Evolutionary conservation across 2,888 invertebrate genomes (phyloP), one percentile per base, ranked within the genome.

Genomic region (Pristionchus japonicus): DNA sequence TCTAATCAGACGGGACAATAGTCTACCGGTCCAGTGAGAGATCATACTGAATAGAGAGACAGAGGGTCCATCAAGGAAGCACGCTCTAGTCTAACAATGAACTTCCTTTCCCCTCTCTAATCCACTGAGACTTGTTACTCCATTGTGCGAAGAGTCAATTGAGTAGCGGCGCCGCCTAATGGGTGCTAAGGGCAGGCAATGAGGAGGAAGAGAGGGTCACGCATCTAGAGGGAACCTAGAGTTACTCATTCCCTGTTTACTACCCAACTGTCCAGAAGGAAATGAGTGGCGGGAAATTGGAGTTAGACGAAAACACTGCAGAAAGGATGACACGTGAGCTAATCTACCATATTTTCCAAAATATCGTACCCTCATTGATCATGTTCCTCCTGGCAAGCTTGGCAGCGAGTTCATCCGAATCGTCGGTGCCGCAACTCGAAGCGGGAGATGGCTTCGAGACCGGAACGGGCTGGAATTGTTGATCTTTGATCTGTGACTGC

Each of bases 301-400:
- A 77, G 4, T 43, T 27, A 15, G 34, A 1, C 34, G 34, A 70
- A 70, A 37, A 70, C 52, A 34, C 27, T 31, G 31, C 43, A 11
- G 52, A 70, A 70, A 17, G 13, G 3, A 7, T 1, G 23, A 34
- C 6, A 23, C 13, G 23, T 77, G 64, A n/a, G n/a, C n/a, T n/a
- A n/a, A n/a, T n/a, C n/a, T n/a, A n/a, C n/a, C n/a, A n/a, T n/a
- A n/a, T n/a, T n/a, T n/a, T 40, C 40, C n/a, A 84, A 6, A 15
- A 4, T 37, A 84, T 17, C 27, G 85, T 57, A 87, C 87, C 87
- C 31, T 87, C 87, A 43, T 80, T 87, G 80, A 87, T 87, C 43
- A 87, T 37, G 43, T 87, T 87, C n/a, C 87, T 31, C 6, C 87
- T 49, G 15, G 87, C 87, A 27, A 87, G 80, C 31, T 87, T 87